Evolutionary conservation across 2,888 invertebrate genomes (phyloP), one percentile per base, ranked within the genome.

Genomic region (Lottia gigantea): DNA sequence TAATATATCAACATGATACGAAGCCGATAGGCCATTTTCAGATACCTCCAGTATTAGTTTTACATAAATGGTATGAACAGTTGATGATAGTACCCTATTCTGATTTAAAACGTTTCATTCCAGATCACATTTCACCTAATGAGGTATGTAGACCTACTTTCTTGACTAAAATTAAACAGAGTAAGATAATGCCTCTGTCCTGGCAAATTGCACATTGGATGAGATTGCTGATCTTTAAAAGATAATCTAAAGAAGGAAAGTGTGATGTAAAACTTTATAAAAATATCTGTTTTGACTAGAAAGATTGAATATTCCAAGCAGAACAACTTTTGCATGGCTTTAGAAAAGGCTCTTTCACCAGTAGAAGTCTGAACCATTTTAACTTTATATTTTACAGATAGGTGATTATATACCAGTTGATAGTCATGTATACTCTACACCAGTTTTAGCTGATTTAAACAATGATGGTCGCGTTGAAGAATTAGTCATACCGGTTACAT

Each of bases 401-500:
- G 70, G 71, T 25, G 74, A 75, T 49, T 77, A 80, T 65, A 71
- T 84, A 2, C 75, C 80, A 25, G 82, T 84, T 2, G 83, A 83
- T 74, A 78, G 85, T 12, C 86, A 86, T 74, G 78, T 87, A 2
- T 75, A 85, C 70, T 80, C 85, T 2, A 85, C 83, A 23, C 85
- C 86, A 19, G 82, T 85, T 11, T 71, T 86, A n/a, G 79, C 78
- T 25, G 84, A 86, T 71, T 68, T 85, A 25, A 84, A 85, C 68
- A 75, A 76, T 64, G 85, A 85, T 72, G 76, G 76, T 12, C 71
- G 68, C 65, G 55, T 80, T n/a, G 83, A 85, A 46, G 83, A 85
- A 70, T 74, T 86, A 8, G 78, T 85, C 26, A 76, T 86, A 46
- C 83, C 86, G 40, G 83, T 86, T n/a, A 83, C 83, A 6, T 86